Base-by-base conservation (phyloP, 2,797 vertebrate genomes). In the Pangasius macronema region DNA sequence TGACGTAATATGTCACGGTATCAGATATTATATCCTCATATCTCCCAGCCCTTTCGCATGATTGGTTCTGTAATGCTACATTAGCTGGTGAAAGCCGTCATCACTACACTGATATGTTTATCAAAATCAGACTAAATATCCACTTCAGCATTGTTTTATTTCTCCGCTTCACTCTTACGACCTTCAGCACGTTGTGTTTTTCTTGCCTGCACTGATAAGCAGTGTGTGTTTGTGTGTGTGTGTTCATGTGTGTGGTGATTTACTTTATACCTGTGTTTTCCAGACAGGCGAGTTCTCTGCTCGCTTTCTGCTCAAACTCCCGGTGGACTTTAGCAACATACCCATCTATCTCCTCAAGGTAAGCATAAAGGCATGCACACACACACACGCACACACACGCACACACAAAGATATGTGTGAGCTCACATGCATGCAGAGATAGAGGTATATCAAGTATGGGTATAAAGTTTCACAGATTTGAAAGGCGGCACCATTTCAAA, bases 331-430 rank as follows among this genome's bases (percentile, higher is more conserved):
- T 94, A 98, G 96, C 95, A 98, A 99, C 94, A 99, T 99, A 93
- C 98, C 98, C 0, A 96, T 98, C 82, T 99, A 99, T 92, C 97
- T 99, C 88, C 97, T 99, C 59, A 99, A 99, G 98, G 98, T 99
- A 98, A 95, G 92, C 46, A 55, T 89, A 80, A 36, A 73, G 84
- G 55, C 70, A 59, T 68, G 10, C 88, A 30, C 30, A 80, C 51
- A 63, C 63, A 57, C 59, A 55, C 80, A 86, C 53, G 59, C n/a
- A 27, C 53, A 68, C 77, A 85, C 22, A 57, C 63, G 49, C 33
- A 81, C 39, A 61, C 27, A 67, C 24, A 57, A 0, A 39, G 22
- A 57, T 11, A 22, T 55, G 76, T 16, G 42, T n/a, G 73, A 75
- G 24, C 24, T 7, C 8, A 9, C 55, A 57, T 76, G 85, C 49